These are phyloP conservation scores for Perdita meconis DNA, from an alignment of 2,888 invertebrate species.

Conservation along the genomic window DNA sequence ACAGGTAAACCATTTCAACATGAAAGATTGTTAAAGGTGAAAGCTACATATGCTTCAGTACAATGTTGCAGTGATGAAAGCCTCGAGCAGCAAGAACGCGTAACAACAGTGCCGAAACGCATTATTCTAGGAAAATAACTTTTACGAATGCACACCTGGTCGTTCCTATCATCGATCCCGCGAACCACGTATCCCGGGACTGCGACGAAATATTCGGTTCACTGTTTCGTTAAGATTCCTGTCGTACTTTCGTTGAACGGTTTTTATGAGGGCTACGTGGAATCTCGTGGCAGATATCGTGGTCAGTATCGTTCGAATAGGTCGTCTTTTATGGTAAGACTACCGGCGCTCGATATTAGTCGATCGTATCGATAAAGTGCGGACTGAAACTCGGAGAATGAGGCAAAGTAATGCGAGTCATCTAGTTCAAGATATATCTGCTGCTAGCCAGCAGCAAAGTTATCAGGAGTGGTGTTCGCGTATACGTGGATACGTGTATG, in stretches of 20 bases:
- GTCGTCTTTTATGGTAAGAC: constrained; percentile 58
- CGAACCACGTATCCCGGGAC: constrained; percentile 36
- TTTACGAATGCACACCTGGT: constrained; percentile 33
- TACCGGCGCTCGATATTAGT: constrained; percentile 65
- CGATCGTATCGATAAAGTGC: constrained; percentile 66
- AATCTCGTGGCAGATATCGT: constrained; percentile 56
- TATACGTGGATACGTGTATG: neutral
- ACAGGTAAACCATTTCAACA: neutral
- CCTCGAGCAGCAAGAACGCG: constrained; percentile 15
- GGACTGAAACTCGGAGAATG: constrained; percentile 25
- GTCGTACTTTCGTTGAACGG: constrained; percentile 49
- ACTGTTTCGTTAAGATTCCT: constrained; percentile 65
- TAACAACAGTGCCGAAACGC: neutral
- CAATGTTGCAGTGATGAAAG: constrained; percentile 6
- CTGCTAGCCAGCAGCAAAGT: neutral
- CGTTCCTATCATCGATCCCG: constrained; percentile 28
- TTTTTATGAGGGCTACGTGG: constrained; percentile 49
- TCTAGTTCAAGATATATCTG: constrained; percentile 13
- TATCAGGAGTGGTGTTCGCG: neutral
- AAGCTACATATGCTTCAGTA: neutral
- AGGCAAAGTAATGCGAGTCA: constrained; percentile 24
- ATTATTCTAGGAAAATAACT: constrained; percentile 18
- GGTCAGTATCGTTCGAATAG: constrained; percentile 42
- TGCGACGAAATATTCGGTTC: constrained; percentile 55
- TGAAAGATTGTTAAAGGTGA: neutral